Evolutionary conservation across 2,113 vertebrate species (phyloP).

Genomic region (Lepidothrix coronata): DNA sequence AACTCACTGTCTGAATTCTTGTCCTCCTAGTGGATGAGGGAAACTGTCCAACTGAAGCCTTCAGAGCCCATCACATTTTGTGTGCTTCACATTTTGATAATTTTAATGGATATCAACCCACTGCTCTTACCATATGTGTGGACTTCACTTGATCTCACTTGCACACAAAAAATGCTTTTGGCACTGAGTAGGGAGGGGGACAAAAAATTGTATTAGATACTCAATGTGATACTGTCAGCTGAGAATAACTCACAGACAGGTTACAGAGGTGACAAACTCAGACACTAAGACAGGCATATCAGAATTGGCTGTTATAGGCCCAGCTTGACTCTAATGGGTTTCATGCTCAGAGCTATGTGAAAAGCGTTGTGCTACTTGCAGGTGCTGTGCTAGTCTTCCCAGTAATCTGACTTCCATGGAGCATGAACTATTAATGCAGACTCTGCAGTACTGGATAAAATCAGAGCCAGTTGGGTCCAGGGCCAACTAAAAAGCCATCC

Average conservation of each 20-base stretch:
- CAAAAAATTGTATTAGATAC: not conserved
- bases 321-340: not conserved
- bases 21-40: not conserved
- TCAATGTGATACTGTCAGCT: not conserved
- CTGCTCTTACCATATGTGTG: rapidly evolving
- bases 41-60: not conserved
- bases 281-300: not conserved
- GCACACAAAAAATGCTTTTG: not conserved
- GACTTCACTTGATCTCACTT: not conserved
- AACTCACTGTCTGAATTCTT: not conserved
- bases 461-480: not conserved
- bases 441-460: rapidly evolving
- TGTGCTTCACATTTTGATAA: not conserved
- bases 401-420: not conserved
- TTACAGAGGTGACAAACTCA: not conserved
- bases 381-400: not conserved
- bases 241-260: not conserved
- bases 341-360: not conserved
- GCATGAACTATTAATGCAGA: not conserved
- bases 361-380: not conserved
- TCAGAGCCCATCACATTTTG: not conserved
- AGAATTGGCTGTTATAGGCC: not conserved
- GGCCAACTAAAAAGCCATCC: not conserved
- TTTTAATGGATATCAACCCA: not conserved
- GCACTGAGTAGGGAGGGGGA: not conserved